phyloP scores from a whole-genome alignment of 2,113 vertebrate genomes.

The Oplegnathus fasciatus region DNA sequence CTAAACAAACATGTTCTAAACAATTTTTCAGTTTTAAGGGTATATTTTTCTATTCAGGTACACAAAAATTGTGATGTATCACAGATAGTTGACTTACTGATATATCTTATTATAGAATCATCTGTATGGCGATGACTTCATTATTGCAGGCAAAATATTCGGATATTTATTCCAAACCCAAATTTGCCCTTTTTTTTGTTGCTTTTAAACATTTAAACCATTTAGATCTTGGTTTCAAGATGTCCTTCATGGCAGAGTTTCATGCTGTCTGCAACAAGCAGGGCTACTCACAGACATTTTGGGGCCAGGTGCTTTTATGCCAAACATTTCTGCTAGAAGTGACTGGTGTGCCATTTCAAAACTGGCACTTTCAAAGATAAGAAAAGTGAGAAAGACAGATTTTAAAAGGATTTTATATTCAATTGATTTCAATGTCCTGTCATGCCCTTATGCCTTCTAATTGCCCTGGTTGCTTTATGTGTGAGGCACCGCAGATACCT shows the following conservation, averaged over 20 bases:
- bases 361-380: conserved; percentile 12
- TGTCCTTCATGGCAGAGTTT: background rate
- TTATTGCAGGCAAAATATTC: background rate
- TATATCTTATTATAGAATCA: background rate
- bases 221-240: background rate
- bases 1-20: too few species aligned
- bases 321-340: background rate
- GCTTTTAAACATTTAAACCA: background rate
- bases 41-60: background rate
- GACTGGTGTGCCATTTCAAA: conserved; percentile 2
- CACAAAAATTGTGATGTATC: background rate
- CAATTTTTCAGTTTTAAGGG: background rate
- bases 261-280: background rate
- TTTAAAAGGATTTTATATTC: background rate
- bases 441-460: background rate
- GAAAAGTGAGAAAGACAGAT: background rate
- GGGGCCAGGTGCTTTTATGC: background rate
- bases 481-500: background rate
- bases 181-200: background rate
- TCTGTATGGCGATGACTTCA: background rate
- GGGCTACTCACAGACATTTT: background rate
- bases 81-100: background rate
- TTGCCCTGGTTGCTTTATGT: background rate
- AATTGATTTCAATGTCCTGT: conserved; percentile 1
- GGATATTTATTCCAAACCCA: background rate